Evolutionary conservation across 64 coral and sea anemone genomes (phyloP), one percentile per base, ranked within the genome.

Genomic region (Montipora sp.): DNA sequence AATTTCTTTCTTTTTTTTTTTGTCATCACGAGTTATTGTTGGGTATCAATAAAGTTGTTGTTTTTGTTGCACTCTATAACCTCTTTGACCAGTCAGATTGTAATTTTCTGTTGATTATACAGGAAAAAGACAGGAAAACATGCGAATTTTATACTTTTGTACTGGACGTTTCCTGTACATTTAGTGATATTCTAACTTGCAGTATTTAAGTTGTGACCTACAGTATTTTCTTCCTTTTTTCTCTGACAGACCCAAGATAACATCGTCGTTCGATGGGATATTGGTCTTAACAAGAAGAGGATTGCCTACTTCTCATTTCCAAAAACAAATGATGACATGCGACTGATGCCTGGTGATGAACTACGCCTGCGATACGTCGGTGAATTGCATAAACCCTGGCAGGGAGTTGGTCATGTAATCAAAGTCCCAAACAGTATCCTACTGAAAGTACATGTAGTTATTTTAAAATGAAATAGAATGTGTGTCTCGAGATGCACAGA

Each of bases 371-470:
- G 97, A 83, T 98, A 98, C 44, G 80, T 96, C 85, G 97, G 97
- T 45, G 97, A 98, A 90, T 80, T 98, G 7, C 97, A 98, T 66
- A 98, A 98, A 48, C 97, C 97, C 21, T 98, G 97, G 97, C 97
- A 98, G 67, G 97, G 97, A 60, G 97, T 98, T 85, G 97, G 97
- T 44, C 97, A 98, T 94, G 97, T 98, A 15, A 94, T 93, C 79
- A 98, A 98, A 80, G 94, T 98, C 0, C 97, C 97, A 61, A 98
- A 98, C 77, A 98, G 97, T 98, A 98, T 98, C 97, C 97, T 96
- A 78, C 9, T 50, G 7, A 36, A 63, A 14, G 9, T 11, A 16
- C 11, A 11, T 57, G 6, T 57, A 57, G 7, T 57, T 57, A 0
- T 36, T 36, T 36, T 36, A 36, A 36, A 36, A 36, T 36, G 36